Evolutionary conservation across 2,797 vertebrate genomes (phyloP), one percentile per base, ranked within the genome.

Genomic region (Rhinophrynus dorsalis): DNA sequence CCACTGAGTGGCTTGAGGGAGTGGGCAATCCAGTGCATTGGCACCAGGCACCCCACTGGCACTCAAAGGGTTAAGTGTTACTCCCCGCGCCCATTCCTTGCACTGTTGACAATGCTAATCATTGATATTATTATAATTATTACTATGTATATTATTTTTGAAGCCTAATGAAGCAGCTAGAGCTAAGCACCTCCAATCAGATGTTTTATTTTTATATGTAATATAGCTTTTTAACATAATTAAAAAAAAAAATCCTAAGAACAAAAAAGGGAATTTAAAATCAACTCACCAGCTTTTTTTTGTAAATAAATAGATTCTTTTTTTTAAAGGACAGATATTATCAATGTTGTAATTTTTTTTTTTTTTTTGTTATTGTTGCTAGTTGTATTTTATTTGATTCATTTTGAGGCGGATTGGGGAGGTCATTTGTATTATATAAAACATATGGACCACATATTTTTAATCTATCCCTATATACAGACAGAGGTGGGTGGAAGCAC

Each of bases 201-300:
- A 94, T 83, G 83, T 95, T 90, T 73, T 95, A 96, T 96, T 95
- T 96, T 96, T 95, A 92, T 86, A 86, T 82, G 0, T 73, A 94
- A 95, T 93, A 94, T 94, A 94, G 90, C 92, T 88, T 94, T 94
- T 91, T 92, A 94, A 94, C 90, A 81, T 83, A 83, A 82, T 59
- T 59, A 75, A 80, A 80, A 67, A 30, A 21, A 26, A 5, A 55
- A 32, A 44, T 18, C 18, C 18, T 40, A 60, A 2, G n/a, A 52
- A 60, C 12, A 63, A 29, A 64, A 55, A 68, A 26, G 59, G 42
- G 33, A 64, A 38, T 26, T 0, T 1, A 0, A 27, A 23, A 54
- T 44, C 50, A 68, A 70, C 74, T 29, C 75, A 81, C 77, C 81
- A 78, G 65, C 67, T 51, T 40, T 56, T n/a, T 37, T 44, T 51